These are phyloP conservation scores for Luperina nickerlii DNA, from an alignment of 2,888 invertebrate species.

Conservation along the genomic window DNA sequence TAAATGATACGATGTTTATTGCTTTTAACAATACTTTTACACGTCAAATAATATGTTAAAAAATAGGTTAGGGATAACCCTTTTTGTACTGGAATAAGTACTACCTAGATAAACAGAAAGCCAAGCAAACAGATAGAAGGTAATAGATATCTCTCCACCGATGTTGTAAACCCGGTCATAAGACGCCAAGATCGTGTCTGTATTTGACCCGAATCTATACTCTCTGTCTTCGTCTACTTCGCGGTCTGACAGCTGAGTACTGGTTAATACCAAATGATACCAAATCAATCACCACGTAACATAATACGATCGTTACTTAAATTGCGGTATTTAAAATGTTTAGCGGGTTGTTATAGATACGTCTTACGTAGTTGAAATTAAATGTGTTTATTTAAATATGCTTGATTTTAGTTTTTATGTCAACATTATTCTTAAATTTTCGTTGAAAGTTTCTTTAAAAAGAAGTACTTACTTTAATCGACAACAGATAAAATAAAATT, in stretches of 20 bases:
- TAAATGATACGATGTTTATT: not conserved
- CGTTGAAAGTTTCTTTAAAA: not conserved
- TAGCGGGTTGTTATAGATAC: constrained; percentile 23
- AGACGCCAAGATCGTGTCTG: constrained; percentile 57
- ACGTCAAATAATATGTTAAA: not conserved
- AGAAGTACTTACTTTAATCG: not conserved
- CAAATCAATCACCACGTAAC: constrained; percentile 57
- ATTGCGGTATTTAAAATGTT: constrained; percentile 28
- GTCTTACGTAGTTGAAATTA: constrained; percentile 16
- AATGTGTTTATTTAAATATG: not conserved
- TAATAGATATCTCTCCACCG: constrained; percentile 58
- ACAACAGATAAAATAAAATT: not conserved
- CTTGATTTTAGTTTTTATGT: not conserved
- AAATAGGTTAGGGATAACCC: not conserved
- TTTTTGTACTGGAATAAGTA: not conserved
- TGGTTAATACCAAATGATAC: constrained; percentile 55
- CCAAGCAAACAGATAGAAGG: constrained; percentile 43
- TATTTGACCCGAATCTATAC: constrained; percentile 54
- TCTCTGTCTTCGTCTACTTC: constrained; percentile 56
- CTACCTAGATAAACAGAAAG: constrained; percentile 12
- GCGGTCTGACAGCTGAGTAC: constrained; percentile 47
- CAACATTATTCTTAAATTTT: not conserved
- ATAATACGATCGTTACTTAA: constrained; percentile 49
- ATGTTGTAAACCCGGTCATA: constrained; percentile 58
- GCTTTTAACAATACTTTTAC: not conserved